Evolutionary conservation across 2,113 vertebrate genomes (phyloP).

Genomic region (Platysternon megacephalum): DNA sequence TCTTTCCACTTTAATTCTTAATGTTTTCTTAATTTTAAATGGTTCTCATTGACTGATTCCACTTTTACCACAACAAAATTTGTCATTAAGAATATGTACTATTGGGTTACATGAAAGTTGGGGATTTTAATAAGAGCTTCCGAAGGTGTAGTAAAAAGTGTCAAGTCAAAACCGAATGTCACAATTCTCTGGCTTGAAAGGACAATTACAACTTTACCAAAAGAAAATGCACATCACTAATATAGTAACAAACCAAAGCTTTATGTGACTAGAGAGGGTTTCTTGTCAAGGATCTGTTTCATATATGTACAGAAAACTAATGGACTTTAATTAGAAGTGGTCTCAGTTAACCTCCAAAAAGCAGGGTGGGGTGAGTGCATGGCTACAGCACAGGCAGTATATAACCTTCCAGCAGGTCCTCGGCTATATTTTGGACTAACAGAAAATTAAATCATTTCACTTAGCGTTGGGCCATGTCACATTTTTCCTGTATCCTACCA

Average conservation of each 20-base stretch:
- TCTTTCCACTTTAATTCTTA: neutral
- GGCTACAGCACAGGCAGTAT: neutral
- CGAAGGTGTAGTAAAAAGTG: neutral
- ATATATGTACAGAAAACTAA: slow-evolving; percentile 2
- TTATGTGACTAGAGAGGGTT: neutral
- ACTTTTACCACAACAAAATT: neutral
- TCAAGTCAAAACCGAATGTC: neutral
- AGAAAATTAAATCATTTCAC: neutral
- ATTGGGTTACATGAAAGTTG: neutral
- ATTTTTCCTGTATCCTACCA: neutral
- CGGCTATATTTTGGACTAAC: neutral
- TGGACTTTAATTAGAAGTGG: neutral
- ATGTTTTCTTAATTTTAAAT: slow-evolving; percentile 9
- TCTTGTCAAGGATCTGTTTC: neutral
- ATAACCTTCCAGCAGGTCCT: neutral
- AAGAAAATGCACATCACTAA: slow-evolving; percentile 12
- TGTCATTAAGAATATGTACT: neutral
- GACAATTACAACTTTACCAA: neutral
- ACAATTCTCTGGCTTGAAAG: neutral
- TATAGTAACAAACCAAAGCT: neutral
- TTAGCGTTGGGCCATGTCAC: neutral
- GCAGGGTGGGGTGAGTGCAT: neutral
- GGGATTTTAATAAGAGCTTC: neutral
- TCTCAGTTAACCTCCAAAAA: neutral
- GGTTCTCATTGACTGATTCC: neutral